These are phyloP conservation scores for Neelides sp. DNA, from an alignment of 1,140 invertebrate genomes.

Conservation along the genomic window DNA sequence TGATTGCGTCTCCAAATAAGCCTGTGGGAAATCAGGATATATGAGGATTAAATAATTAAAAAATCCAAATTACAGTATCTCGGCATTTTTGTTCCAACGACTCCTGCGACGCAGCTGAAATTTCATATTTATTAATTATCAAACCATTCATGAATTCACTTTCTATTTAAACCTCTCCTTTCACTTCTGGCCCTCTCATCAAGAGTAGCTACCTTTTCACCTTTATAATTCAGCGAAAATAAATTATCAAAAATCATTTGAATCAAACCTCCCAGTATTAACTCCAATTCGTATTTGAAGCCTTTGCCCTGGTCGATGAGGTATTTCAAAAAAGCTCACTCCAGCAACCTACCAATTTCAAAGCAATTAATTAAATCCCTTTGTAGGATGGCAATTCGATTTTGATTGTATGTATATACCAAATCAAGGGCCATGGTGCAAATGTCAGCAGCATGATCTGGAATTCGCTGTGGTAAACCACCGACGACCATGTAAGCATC, in stretches of 20 bases:
- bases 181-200: too few relatives aligned
- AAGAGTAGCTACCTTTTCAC: conserved; percentile 8
- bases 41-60: conserved; percentile 5
- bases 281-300: conserved; percentile 47
- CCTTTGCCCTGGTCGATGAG: conserved; percentile 43
- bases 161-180: too few relatives aligned
- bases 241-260: conserved; percentile 7
- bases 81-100: conserved; percentile 49
- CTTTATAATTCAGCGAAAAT: conserved; percentile 17
- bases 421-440: conserved; percentile 45
- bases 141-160: too few relatives aligned
- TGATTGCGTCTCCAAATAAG: conserved; percentile 34
- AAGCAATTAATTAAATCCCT: not conserved
- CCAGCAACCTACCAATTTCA: too few relatives aligned
- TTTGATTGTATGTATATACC: not conserved
- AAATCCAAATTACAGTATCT: conserved; percentile 51
- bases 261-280: conserved; percentile 40
- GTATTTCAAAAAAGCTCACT: conserved; percentile 42
- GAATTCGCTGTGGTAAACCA: conserved; percentile 31
- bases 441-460: conserved; percentile 44
- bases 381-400: not conserved
- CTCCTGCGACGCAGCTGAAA: conserved; percentile 41
- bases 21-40: not conserved
- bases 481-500: conserved; percentile 27
- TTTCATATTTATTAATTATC: too few relatives aligned